These are phyloP conservation scores for Rafetus swinhoei DNA, from an alignment of 2,113 vertebrate genomes.

Conservation along the genomic window DNA sequence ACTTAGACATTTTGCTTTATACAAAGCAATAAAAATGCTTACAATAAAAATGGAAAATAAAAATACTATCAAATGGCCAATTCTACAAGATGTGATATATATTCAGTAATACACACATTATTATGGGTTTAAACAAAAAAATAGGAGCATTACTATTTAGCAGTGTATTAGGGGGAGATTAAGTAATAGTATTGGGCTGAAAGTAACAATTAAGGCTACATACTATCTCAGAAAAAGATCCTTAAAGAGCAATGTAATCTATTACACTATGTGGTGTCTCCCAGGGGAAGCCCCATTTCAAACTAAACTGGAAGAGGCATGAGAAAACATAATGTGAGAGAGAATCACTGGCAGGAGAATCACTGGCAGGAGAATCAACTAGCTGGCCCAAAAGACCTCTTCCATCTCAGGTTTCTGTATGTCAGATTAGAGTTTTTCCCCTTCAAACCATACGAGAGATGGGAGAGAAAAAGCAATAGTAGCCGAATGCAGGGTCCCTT, in stretches of 20 bases:
- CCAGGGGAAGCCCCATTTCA: background rate
- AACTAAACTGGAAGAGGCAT: background rate
- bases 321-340: background rate
- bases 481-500: background rate
- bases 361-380: background rate
- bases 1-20: background rate
- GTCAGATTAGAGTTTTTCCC: background rate
- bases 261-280: background rate
- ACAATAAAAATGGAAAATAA: background rate
- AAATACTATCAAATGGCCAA: background rate
- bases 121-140: accelerated
- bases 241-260: background rate
- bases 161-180: accelerated
- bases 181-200: background rate
- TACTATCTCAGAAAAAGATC: background rate
- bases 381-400: background rate
- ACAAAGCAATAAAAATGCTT: background rate
- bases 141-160: accelerated
- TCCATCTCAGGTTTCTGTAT: background rate
- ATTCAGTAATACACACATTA: background rate
- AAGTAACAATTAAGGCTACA: background rate
- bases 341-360: no score
- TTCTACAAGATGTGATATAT: background rate
- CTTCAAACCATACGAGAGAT: no score
- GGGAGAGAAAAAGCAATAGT: background rate